Evolutionary conservation across 2,797 vertebrate species (phyloP), one percentile per base, ranked within the genome.

Genomic region (Epinephelus coioides): DNA sequence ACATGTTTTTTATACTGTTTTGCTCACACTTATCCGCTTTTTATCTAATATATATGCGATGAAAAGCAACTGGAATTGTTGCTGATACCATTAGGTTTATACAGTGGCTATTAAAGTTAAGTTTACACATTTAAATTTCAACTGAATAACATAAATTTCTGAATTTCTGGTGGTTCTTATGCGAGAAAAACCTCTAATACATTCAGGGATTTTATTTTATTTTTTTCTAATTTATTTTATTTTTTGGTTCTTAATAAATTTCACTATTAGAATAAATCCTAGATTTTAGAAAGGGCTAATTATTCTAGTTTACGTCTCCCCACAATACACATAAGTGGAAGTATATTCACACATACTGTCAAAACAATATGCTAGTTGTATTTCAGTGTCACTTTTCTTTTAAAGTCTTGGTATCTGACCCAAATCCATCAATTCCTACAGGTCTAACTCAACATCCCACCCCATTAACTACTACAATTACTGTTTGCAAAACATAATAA

Each of bases 401-500:
- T 53, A 53, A 55, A 38, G 54, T 40, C 3, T 77, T 23, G 25
- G 6, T 34, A 34, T 34, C 34, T 34, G 34, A 34, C 34, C 34
- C 50, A 69, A 53, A 70, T 49, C 46, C 61, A 79, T 59, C 34
- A 53, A 23, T 67, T 69, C 73, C 70, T 61, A 23, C 57, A 19
- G 44, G 30, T 82, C 67, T 71, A 47, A 27, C 46, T 63, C 51
- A 57, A 53, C 49, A 43, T 50, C 38, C 40, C 30, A 27, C 23
- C 40, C 59, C 66, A 69, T 76, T 72, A 73, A 27, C 51, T 18
- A 19, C 44, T 25, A 8, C 30, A 74, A 53, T 30, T 53, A 25
- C 27, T 72, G 73, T 76, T 86, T 82, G 63, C 54, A 8, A 81
- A 73, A 72, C 59, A 71, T 50, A 81, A 79, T 67, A 70, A 70